These are phyloP conservation scores for Procavia capensis DNA, from an alignment of 2,113 vertebrate genomes.

Conservation along the genomic window DNA sequence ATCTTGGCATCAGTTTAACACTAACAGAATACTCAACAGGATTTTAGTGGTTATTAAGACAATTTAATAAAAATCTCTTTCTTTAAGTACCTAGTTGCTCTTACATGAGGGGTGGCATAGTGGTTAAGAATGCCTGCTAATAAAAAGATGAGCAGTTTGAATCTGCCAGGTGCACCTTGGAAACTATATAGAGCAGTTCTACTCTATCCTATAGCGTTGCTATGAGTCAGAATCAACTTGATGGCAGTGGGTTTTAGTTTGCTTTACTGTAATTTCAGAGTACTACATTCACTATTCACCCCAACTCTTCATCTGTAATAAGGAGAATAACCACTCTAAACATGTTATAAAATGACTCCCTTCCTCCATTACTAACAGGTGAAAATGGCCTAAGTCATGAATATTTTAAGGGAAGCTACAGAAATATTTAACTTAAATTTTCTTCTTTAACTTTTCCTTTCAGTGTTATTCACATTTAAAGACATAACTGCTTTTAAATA, in stretches of 20 bases:
- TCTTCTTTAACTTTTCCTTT: not conserved
- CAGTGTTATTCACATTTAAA: not conserved
- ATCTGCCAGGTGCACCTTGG: no score
- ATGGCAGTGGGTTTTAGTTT: no score
- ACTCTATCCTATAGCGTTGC: no score
- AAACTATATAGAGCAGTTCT: no score
- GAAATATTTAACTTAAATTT: not conserved
- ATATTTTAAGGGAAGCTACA: not conserved
- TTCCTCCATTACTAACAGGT: not conserved
- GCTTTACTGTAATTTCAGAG: not conserved
- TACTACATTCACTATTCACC: not conserved
- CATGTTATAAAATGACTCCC: not conserved
- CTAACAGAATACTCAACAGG: not conserved
- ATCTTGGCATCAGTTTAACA: not conserved
- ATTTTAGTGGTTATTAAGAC: not conserved
- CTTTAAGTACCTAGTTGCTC: not conserved
- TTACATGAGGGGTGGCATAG: no score
- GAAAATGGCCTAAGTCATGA: not conserved
- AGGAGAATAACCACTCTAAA: conserved; percentile 28
- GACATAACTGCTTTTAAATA: not conserved
- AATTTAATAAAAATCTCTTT: conserved; percentile 27
- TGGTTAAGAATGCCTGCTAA: no score
- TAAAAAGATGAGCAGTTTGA: no score
- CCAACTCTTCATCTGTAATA: not conserved
- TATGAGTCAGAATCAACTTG: no score